These are phyloP conservation scores for Pedetes capensis DNA, from an alignment of 2,113 vertebrate genomes.

Conservation along the genomic window DNA sequence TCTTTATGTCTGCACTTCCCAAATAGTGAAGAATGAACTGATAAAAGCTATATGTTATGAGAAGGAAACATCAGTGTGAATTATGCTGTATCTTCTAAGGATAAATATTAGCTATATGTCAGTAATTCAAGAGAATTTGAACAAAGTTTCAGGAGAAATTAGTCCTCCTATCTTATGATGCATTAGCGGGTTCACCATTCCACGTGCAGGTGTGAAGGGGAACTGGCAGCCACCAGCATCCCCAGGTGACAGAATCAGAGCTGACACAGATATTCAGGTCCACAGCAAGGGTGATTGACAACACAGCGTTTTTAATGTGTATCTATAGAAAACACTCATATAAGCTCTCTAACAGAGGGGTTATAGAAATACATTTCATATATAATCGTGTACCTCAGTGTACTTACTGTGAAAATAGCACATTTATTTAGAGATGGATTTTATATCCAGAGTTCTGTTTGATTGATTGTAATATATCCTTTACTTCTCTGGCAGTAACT, in stretches of 20 bases:
- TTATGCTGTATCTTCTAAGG: background rate
- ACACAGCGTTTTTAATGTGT: constrained; percentile 79
- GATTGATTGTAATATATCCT: constrained; percentile 74
- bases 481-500: constrained; percentile 72
- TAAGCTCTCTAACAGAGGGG: constrained; percentile 81
- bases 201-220: background rate
- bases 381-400: constrained; percentile 82
- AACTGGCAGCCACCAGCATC: background rate
- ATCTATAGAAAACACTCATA: constrained; percentile 87
- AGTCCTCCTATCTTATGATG: background rate
- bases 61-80: background rate
- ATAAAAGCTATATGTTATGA: background rate
- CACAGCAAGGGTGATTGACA: constrained; percentile 67
- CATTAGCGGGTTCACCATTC: background rate
- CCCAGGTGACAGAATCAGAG: background rate
- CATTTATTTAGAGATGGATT: constrained; percentile 85
- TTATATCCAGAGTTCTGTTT: constrained; percentile 68
- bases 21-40: background rate
- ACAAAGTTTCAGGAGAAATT: background rate
- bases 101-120: background rate
- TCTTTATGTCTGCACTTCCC: background rate
- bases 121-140: background rate
- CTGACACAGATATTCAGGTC: constrained; percentile 47
- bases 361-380: constrained; percentile 86
- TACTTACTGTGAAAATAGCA: constrained; percentile 88